Evolutionary conservation across 2,113 vertebrate species (phyloP).

Genomic region (Prinia subflava): DNA sequence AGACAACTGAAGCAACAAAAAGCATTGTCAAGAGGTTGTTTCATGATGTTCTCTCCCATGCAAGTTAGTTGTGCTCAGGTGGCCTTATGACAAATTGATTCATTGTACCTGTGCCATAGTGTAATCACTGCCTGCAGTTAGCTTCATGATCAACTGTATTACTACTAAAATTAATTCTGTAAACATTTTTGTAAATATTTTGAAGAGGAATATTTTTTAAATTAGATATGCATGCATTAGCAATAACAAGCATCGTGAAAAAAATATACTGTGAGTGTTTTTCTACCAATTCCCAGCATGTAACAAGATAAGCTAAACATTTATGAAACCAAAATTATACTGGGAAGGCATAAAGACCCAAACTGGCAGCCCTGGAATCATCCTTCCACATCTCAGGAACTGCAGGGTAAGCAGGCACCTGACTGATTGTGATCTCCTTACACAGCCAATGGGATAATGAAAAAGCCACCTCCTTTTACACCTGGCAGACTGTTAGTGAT

Average conservation of each 20-base stretch:
- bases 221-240: neutral
- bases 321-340: neutral
- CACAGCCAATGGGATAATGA: neutral
- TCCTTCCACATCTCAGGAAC: neutral
- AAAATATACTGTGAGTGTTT: accelerated
- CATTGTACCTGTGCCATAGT: neutral
- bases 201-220: neutral
- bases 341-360: neutral
- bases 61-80: neutral
- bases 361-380: neutral
- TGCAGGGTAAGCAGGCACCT: neutral
- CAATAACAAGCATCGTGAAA: neutral
- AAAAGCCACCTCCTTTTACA: neutral
- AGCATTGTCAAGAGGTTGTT: neutral
- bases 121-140: neutral
- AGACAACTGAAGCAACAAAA: neutral
- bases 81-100: neutral
- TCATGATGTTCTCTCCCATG: accelerated
- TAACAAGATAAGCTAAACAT: neutral
- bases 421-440: neutral
- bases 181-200: neutral
- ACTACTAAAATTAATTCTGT: neutral
- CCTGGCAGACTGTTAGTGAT: neutral
- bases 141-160: neutral
- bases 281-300: neutral